These are phyloP conservation scores for Serrognathus titanus DNA, from an alignment of 2,888 invertebrate species.

Conservation along the genomic window DNA sequence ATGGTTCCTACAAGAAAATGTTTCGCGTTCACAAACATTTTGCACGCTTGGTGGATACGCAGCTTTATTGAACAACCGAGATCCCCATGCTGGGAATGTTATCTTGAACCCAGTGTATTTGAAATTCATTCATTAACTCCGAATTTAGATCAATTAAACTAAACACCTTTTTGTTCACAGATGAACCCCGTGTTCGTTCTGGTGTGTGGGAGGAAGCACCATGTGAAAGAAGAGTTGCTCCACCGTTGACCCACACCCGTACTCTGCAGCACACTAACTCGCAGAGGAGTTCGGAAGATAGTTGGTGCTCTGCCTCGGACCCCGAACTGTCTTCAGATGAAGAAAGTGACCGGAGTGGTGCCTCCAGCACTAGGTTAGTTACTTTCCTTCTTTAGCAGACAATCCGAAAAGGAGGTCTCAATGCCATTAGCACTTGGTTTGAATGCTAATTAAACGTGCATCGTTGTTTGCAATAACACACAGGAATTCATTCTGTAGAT, in stretches of 20 bases:
- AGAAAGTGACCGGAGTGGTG: conserved; percentile 56
- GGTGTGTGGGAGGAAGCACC: conserved; percentile 76
- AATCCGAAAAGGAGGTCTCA: conserved; percentile 8
- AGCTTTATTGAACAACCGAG: too few relatives aligned
- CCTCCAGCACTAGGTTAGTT: conserved; percentile 52
- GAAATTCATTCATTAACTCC: too few relatives aligned
- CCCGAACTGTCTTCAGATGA: conserved; percentile 63
- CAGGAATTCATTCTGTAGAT: neutral
- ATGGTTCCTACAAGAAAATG: too few relatives aligned
- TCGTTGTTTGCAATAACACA: neutral
- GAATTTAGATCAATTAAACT: too few relatives aligned
- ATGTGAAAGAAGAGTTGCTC: conserved; percentile 48
- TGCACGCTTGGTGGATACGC: too few relatives aligned
- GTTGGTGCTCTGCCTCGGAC: conserved; percentile 64
- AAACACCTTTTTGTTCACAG: conserved; percentile 49
- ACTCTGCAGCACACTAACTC: conserved; percentile 43
- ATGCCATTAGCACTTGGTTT: conserved; percentile 7
- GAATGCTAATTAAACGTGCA: conserved; percentile 9
- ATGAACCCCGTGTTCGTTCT: conserved; percentile 75
- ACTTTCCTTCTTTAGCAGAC: conserved; percentile 2
- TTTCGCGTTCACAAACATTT: too few relatives aligned
- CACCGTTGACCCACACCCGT: conserved; percentile 55
- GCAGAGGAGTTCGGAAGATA: conserved; percentile 58
- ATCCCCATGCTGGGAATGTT: too few relatives aligned
- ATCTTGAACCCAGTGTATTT: too few relatives aligned